Percentiles rank a stretch among this genome's conserved stretches.
Evolutionary conservation across 2,113 vertebrate species (phyloP).

Genomic region (Tonatia bakeri): DNA sequence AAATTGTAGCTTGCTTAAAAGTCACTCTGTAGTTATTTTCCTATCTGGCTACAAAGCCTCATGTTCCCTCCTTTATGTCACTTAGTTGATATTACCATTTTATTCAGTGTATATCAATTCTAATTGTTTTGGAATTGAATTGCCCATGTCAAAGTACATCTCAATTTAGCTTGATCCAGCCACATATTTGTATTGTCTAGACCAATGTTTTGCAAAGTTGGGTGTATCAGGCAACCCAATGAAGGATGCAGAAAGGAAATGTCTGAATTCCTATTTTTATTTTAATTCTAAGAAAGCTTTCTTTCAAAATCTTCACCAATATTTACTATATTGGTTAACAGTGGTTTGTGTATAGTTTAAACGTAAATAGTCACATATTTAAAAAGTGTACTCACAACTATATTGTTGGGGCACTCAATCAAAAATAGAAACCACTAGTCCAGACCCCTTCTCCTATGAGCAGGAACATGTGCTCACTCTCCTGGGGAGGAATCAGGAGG

Average conservation of each 20-base stretch:
- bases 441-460: background rate
- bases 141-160: background rate
- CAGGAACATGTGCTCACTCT: background rate
- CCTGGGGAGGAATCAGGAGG: background rate
- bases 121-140: background rate
- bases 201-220: background rate
- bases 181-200: background rate
- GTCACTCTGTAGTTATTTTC: background rate
- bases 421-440: background rate
- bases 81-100: background rate
- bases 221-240: background rate
- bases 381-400: background rate
- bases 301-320: background rate
- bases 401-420: background rate
- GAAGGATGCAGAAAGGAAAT: background rate
- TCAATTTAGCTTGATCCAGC: background rate
- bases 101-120: background rate
- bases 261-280: background rate
- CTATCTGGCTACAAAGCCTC: background rate
- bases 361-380: background rate
- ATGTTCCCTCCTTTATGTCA: background rate
- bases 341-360: background rate
- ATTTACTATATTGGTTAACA: background rate
- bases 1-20: background rate
- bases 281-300: constrained; percentile 4